Evolutionary conservation across 2,113 vertebrate species (phyloP).

Genomic region (Neolamprologus modestus): DNA sequence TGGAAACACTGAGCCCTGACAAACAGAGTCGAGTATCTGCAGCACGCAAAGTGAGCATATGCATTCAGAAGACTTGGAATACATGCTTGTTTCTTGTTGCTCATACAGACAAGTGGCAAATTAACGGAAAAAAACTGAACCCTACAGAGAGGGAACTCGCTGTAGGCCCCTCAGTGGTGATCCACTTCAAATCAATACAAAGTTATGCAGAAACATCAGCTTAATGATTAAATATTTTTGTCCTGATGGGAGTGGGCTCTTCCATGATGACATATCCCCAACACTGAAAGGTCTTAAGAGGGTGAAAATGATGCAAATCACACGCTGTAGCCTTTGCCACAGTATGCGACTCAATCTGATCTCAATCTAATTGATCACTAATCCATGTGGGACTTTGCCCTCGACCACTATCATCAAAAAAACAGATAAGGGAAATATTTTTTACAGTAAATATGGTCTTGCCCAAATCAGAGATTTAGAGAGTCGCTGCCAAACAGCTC

Average conservation of each 20-base stretch:
- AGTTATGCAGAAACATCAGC: neutral
- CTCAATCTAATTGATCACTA: neutral
- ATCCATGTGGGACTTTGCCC: neutral
- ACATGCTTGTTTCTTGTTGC: neutral
- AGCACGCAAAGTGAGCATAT: neutral
- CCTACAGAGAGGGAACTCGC: neutral
- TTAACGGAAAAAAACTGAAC: neutral
- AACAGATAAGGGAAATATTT: neutral
- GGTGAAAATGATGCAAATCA: neutral
- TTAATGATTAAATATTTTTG: neutral
- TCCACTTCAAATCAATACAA: neutral
- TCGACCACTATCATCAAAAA: rapidly evolving
- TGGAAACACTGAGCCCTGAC: neutral
- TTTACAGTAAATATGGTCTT: neutral
- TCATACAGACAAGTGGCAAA: neutral
- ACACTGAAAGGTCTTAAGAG: neutral
- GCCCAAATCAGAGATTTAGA: neutral
- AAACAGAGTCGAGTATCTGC: neutral
- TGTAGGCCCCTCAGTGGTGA: neutral
- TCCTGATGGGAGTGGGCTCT: neutral
- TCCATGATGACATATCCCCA: neutral
- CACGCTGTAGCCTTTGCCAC: neutral
- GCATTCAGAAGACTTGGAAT: neutral
- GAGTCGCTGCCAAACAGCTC: neutral
- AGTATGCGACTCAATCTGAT: neutral